Percentiles rank a stretch among this genome's conserved stretches.
phyloP scores from a whole-genome alignment of 2,888 invertebrate species.

The Saturnia japonica region DNA sequence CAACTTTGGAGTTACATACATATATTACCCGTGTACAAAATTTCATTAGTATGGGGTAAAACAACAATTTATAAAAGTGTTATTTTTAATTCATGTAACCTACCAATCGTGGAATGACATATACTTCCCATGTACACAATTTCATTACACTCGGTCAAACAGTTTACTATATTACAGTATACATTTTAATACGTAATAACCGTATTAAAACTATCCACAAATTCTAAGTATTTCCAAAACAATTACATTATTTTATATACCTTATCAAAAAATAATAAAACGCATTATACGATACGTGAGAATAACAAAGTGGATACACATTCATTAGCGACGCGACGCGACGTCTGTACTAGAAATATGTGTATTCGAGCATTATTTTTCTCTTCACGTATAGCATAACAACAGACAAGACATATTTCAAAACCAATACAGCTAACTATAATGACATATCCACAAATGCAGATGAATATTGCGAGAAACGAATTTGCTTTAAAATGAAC shows the following conservation, averaged over 20 bases:
- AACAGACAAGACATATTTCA: background rate
- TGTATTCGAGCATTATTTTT: background rate
- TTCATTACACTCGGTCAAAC: too few species aligned
- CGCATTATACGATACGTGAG: constrained; percentile 1
- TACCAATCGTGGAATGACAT: too few species aligned
- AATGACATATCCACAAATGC: background rate
- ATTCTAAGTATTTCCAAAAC: background rate
- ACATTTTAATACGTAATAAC: background rate
- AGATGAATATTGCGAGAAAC: background rate
- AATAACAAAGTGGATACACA: background rate
- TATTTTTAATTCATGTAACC: too few species aligned
- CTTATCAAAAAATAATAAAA: background rate
- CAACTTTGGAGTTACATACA: too few species aligned
- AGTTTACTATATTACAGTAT: background rate
- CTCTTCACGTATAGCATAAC: background rate
- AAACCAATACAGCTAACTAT: background rate
- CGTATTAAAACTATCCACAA: background rate
- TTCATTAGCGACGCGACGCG: background rate
- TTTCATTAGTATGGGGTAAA: too few species aligned
- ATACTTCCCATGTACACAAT: too few species aligned
- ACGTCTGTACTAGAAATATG: background rate
- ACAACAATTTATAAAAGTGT: too few species aligned
- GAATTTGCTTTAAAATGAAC: background rate
- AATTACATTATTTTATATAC: background rate
- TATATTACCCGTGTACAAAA: too few species aligned